phyloP scores from a whole-genome alignment of 2,888 invertebrate species.

The Crepidodera aurea region DNA sequence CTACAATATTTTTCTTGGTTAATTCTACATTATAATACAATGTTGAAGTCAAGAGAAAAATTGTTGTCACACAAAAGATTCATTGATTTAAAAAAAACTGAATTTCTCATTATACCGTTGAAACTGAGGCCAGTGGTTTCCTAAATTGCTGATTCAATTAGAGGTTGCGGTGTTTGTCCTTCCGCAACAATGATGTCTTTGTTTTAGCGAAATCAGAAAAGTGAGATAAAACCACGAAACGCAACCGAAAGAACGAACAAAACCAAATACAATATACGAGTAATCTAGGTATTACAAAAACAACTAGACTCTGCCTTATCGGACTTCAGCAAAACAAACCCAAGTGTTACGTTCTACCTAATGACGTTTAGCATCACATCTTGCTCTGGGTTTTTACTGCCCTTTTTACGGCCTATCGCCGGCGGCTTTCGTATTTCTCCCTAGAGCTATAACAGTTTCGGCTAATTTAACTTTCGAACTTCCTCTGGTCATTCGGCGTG shows the following conservation, averaged over 20 bases:
- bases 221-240: conserved; percentile 9
- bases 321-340: conserved; percentile 27
- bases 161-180: not conserved
- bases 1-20: too few species aligned
- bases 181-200: not conserved
- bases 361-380: conserved; percentile 41
- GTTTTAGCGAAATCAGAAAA: not conserved
- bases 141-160: not conserved
- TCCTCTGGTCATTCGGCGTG: conserved; percentile 4
- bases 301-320: conserved; percentile 31
- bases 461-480: conserved; percentile 16
- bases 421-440: conserved; percentile 26
- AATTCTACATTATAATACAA: too few species aligned
- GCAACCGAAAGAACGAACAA: conserved; percentile 14
- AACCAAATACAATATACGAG: conserved; percentile 25
- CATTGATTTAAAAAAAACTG: too few species aligned
- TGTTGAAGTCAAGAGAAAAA: too few species aligned
- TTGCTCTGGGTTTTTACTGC: conserved; percentile 37
- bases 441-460: conserved; percentile 9
- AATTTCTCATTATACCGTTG: too few species aligned
- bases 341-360: conserved; percentile 31
- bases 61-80: too few species aligned
- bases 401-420: conserved; percentile 37
- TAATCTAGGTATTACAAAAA: conserved; percentile 42
- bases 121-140: too few species aligned